These are phyloP conservation scores for Drosophila bunnanda DNA, from an alignment of 2,888 invertebrate genomes.

Conservation along the genomic window DNA sequence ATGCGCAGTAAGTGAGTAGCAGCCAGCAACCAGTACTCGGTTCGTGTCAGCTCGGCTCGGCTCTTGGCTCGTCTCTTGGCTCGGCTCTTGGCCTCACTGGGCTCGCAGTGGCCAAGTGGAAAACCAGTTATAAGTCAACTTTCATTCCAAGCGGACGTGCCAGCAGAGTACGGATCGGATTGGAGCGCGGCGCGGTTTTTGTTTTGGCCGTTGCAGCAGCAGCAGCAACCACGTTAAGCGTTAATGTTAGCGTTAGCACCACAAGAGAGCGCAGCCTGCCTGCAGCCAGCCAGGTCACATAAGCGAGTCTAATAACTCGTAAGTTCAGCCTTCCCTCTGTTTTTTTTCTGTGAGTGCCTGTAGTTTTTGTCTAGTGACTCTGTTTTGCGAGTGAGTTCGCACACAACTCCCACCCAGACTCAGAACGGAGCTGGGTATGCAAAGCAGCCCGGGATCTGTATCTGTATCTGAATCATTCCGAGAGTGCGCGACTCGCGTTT, in stretches of 20 bases:
- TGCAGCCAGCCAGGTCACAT: constrained; percentile 24
- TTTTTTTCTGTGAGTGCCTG: constrained; percentile 11
- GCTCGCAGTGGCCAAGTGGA: constrained; percentile 41
- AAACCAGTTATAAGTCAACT: constrained; percentile 85
- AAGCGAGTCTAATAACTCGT: constrained; percentile 32
- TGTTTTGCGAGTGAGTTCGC: constrained; percentile 19
- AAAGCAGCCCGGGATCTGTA: not conserved
- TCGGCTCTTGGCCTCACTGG: not conserved
- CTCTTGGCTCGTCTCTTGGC: not conserved
- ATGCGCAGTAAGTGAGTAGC: constrained; percentile 47
- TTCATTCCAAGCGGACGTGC: constrained; percentile 83
- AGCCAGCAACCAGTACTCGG: not conserved
- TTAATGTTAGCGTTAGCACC: constrained; percentile 29
- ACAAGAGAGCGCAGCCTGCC: constrained; percentile 5
- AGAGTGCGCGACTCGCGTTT: constrained; percentile 1
- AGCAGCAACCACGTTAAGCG: constrained; percentile 14
- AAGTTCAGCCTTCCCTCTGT: constrained; percentile 43
- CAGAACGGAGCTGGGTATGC: not conserved
- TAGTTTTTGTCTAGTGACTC: constrained; percentile 9
- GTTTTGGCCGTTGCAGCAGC: constrained; percentile 34
- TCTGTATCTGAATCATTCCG: constrained; percentile 11
- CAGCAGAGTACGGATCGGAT: constrained; percentile 63
- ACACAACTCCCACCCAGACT: constrained; percentile 7
- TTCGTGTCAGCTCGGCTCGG: constrained; percentile 3
- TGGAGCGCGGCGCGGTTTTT: constrained; percentile 55